Base-by-base conservation (phyloP, 2,888 invertebrate species). In the Epinotia brunnichana region DNA sequence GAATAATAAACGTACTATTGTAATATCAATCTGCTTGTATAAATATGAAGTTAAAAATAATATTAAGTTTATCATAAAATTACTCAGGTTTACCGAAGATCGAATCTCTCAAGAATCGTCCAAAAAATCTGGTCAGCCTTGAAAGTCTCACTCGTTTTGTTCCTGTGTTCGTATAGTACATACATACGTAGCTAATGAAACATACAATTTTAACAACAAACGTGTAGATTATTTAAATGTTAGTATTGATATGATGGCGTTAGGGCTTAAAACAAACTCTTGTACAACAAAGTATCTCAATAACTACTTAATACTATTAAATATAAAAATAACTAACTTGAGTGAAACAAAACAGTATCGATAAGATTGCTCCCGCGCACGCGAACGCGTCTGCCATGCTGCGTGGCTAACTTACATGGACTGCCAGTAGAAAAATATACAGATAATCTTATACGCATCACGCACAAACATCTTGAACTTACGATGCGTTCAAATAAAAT, bases 371-470 rank as follows among this genome's bases (percentile, higher is more conserved):
- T 19, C 54, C 48, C 57, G 61, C 24, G 74, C 75, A 76, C 44
- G 61, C 39, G 41, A 74, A 57, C 57, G 62, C 53, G 62, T 74
- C 83, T 82, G 79, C 82, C 86, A 87, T 87, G 78, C 76, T 79
- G 73, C 71, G 66, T 77, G 77, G 77, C 79, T 76, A 75, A 74
- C 73, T 76, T 62, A 62, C 66, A 74, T 71, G 29, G 61, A 85
- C 83, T 85, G 76, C 75, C 69, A 53, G 61, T 44, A 51, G 10
- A 15, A 41, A 21, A 64, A 54, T 19, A 15, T 35, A 1, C 15
- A 1, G 11, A 48, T 21, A 51, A 10, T 13, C 13, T 7, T 29
- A 63, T 17, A 5, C 0, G 2, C 21, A 29, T 19, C 9, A 44
- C 48, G n/a, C 41, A 48, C 48, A 29, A 35, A 48, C 63, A 64